Evolutionary conservation across 2,888 invertebrate genomes (phyloP), one percentile per base, ranked within the genome.

Genomic region (Epinotia brunnichana): DNA sequence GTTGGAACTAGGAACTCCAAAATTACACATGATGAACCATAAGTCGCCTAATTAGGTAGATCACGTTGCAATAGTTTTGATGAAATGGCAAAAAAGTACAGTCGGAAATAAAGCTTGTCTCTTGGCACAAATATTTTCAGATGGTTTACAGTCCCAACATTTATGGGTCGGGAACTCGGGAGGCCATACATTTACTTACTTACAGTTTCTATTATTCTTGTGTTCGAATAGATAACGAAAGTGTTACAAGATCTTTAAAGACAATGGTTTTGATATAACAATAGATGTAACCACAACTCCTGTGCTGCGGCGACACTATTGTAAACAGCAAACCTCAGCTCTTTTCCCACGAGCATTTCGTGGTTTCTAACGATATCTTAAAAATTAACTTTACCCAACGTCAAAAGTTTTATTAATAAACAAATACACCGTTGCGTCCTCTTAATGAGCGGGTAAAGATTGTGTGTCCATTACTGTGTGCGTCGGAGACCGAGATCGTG

Each of bases 401-500:
- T 62, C 35, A 29, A 63, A 35, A 68, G 69, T 75, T 68, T 76
- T 75, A 39, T 64, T 69, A 73, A 72, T 74, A 70, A 76, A 70
- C 70, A 68, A 56, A 19, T 63, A 56, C 63, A 64, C 63, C 70
- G 70, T 63, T 70, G 60, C 66, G 60, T 54, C 51, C 62, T 54
- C 64, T 59, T 64, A 69, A 64, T 63, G 51, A 69, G 41, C 60
- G 48, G 19, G 53, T 69, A 69, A 60, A 71, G 54, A 61, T 71
- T 54, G 51, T 53, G 54, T 66, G 53, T 71, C 66, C 51, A 66
- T 67, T 60, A 67, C 66, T 29, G 53, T 29, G 44, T 57, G 29
- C 39, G 57, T 51, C 69, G 57, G 35, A 51, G 66, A 68, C 60
- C 70, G 53, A 60, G 60, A 59, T 71, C 44, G 60, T 87, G 88